These are phyloP conservation scores for Octodon degus DNA, from an alignment of 2,113 vertebrate species.

Conservation along the genomic window DNA sequence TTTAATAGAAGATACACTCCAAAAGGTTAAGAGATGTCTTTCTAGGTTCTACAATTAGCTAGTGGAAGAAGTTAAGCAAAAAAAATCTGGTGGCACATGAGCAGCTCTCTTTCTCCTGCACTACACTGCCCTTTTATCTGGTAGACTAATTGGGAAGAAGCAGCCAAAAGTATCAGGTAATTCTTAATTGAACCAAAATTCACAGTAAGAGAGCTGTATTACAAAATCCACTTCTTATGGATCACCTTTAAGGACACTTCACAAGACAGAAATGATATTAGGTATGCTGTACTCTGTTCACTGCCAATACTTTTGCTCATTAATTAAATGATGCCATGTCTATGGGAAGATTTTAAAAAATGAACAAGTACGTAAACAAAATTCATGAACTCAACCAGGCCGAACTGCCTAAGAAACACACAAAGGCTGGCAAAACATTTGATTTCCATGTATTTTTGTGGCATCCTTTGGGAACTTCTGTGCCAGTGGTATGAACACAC, in stretches of 20 bases:
- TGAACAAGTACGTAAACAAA: neutral
- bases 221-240: neutral
- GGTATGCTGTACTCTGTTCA: neutral
- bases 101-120: neutral
- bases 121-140: neutral
- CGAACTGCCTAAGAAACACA: slow-evolving; percentile 31
- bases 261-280: slow-evolving; percentile 9
- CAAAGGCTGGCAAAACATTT: neutral
- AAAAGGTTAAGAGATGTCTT: neutral
- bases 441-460: neutral
- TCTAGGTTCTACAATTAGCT: neutral
- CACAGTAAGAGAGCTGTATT: neutral
- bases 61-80: neutral
- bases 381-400: neutral
- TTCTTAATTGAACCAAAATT: neutral
- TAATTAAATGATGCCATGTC: slow-evolving; percentile 7
- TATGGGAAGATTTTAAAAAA: neutral
- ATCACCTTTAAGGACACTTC: neutral
- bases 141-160: neutral
- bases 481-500: neutral
- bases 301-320: neutral
- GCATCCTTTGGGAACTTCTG: neutral
- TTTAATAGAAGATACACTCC: neutral
- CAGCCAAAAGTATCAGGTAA: neutral
- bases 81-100: neutral